These are phyloP conservation scores for Crotalus viridis DNA, from an alignment of 2,113 vertebrate genomes.

Conservation along the genomic window DNA sequence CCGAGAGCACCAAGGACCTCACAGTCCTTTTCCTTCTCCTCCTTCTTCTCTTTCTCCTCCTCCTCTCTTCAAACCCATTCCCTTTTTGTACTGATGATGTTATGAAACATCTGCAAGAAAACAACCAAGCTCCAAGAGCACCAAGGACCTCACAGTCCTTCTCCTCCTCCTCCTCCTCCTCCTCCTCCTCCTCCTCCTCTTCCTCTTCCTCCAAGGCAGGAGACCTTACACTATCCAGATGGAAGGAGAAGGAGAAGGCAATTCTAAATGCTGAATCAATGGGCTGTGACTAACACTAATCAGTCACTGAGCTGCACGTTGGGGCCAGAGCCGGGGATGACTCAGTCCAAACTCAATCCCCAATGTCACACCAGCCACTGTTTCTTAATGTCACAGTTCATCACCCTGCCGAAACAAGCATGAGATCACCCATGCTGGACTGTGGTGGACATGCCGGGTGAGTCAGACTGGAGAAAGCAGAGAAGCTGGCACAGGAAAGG, in stretches of 20 bases:
- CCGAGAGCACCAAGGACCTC: too few relatives aligned
- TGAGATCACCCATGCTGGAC: conserved; percentile 49
- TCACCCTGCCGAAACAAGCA: conserved; percentile 50
- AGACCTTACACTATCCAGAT: background rate
- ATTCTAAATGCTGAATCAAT: conserved; percentile 34
- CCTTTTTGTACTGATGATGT: too few relatives aligned
- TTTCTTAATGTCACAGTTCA: conserved; percentile 57
- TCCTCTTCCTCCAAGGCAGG: background rate
- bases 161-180: too few relatives aligned
- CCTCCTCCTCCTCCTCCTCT: too few relatives aligned
- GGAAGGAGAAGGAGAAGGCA: background rate
- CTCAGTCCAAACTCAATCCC: conserved; percentile 55
- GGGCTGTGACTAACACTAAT: conserved; percentile 50
- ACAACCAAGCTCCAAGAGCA: too few relatives aligned
- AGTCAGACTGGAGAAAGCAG: conserved; percentile 42
- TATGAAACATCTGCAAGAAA: too few relatives aligned
- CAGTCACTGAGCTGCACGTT: conserved; percentile 49
- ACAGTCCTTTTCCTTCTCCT: too few relatives aligned
- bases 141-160: too few relatives aligned
- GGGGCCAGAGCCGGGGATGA: conserved; percentile 39
- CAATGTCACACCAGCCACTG: conserved; percentile 56
- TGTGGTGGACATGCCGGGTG: conserved; percentile 45
- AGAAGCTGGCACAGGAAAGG: conserved; percentile 45
- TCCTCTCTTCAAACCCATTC: too few relatives aligned
- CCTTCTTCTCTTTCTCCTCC: too few relatives aligned